phyloP scores from a whole-genome alignment of 2,113 vertebrate genomes.

The Clarias gariepinus region DNA sequence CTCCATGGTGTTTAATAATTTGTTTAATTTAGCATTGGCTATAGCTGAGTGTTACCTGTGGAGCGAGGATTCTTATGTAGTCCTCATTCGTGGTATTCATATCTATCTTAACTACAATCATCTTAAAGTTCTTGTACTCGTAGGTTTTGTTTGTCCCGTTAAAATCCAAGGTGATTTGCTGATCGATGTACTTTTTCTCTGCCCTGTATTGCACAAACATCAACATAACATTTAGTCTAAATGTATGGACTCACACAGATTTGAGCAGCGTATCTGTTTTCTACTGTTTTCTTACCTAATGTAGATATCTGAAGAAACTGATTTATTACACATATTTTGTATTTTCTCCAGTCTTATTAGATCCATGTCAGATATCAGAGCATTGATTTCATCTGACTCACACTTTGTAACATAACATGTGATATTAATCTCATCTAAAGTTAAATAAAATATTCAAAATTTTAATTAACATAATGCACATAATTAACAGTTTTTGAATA shows the following conservation, averaged over 20 bases:
- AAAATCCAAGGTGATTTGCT: slow-evolving; percentile 13
- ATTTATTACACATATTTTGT: background rate
- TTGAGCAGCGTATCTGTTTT: background rate
- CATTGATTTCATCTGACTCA: rapidly evolving
- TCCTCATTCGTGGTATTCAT: rapidly evolving
- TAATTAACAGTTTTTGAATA: too few relatives aligned
- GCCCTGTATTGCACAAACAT: slow-evolving; percentile 40
- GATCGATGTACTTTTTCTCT: slow-evolving; percentile 47
- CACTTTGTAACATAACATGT: slow-evolving; percentile 33
- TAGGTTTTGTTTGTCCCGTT: rapidly evolving
- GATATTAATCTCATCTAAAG: background rate
- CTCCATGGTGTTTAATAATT: background rate
- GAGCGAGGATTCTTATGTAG: background rate
- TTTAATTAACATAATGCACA: too few relatives aligned
- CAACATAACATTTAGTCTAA: background rate
- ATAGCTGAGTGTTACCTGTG: slow-evolving; percentile 7
- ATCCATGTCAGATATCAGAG: background rate
- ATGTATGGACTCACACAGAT: background rate
- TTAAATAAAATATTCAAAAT: too few relatives aligned
- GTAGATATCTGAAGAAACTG: background rate
- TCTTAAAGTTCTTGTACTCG: background rate
- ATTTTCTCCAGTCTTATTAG: slow-evolving; percentile 31
- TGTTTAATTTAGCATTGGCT: background rate
- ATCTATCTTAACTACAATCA: slow-evolving; percentile 49
- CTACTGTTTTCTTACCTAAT: slow-evolving; percentile 21